Base-by-base conservation (phyloP, 2,888 invertebrate genomes). In the Hyposoter dolosus region DNA sequence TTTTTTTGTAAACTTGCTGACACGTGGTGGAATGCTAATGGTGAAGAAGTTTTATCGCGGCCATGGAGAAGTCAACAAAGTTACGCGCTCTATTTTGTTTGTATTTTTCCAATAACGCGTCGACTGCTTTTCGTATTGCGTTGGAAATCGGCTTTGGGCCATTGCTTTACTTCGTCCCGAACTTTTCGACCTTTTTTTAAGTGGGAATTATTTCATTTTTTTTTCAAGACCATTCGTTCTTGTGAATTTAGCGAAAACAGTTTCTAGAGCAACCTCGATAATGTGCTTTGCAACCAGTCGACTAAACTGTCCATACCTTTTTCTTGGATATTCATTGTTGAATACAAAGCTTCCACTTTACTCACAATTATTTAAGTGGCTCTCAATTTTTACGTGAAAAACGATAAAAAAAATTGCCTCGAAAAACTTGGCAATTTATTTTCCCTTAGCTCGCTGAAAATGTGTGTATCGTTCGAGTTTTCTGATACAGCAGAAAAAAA, bases 41-140 rank as follows among this genome's bases (percentile, higher is more conserved):
- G 47, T 40, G 65, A 28, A 80, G 19, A 84, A 56, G 76, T 65
- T 80, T 79, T 50, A 71, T 56, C 65, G n/a, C 71, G 50, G 65
- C 43, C 43, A 71, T 32, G 47, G 15, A n/a, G 35, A 47, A 19
- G 76, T 47, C 12, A 10, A 7, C 15, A 47, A 76, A 71, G 43
- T 81, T 81, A 53, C 9, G 45, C 28, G 65, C 65, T 74, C 4
- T 60, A 32, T 74, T 60, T 60, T 72, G 32, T 35, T 53, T 72
- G 1, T 40, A 28, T 60, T 60, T 35, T 19, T 65, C 15, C 35
- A 60, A 74, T 17, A 28, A 60, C 40, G 60, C 5, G 60, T 40
- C 19, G 40, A 74, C 28, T 17, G 28, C 60, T 15, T 43, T 40
- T 72, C 40, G 60, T 40, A 23, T 17, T 40, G 60, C 40, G 3